phyloP scores from a whole-genome alignment of 1,140 invertebrate species.

The Spodoptera litura region DNA sequence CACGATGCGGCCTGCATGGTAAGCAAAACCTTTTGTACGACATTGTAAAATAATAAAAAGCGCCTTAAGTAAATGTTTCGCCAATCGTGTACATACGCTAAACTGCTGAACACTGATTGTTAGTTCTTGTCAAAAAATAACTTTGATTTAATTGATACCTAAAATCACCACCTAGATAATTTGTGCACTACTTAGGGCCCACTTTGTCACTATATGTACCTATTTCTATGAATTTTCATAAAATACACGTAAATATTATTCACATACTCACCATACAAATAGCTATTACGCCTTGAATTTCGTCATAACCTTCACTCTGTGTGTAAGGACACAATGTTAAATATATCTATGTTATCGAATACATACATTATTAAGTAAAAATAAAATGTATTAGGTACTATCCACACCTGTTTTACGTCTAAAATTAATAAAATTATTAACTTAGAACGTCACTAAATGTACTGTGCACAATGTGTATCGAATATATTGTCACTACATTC shows the following conservation, averaged over 20 bases:
- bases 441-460: slow-evolving; percentile 3
- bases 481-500: not conserved
- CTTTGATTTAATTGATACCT: not conserved
- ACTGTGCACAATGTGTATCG: slow-evolving; percentile 3
- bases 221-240: no score
- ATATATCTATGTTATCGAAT: not conserved
- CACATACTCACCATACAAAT: no score
- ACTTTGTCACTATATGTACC: no score
- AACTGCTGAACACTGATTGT: not conserved
- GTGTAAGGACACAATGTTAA: not conserved
- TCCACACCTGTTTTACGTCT: not conserved
- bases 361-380: not conserved
- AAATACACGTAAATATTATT: no score
- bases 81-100: slow-evolving; percentile 38
- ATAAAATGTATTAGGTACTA: no score
- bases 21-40: slow-evolving; percentile 51
- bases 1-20: slow-evolving; percentile 99
- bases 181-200: no score
- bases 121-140: not conserved
- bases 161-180: no score
- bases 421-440: not conserved
- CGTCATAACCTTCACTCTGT: not conserved
- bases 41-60: slow-evolving; percentile 4
- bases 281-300: not conserved
- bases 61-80: slow-evolving; percentile 36